Base-by-base conservation (phyloP, 2,888 invertebrate species). In the Proisotoma minuta region DNA sequence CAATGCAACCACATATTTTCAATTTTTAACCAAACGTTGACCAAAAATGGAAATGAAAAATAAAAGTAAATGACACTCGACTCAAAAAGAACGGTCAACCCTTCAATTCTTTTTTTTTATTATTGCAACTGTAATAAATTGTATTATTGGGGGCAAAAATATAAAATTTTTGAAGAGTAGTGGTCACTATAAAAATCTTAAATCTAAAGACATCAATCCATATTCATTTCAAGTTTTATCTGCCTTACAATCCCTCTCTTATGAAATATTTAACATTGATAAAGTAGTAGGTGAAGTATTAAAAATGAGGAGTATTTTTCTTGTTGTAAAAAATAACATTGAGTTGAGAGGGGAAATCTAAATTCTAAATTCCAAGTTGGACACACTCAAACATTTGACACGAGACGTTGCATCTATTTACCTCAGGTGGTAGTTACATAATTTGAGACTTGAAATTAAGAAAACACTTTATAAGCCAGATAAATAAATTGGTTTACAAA, bases 31-130 rank as follows among this genome's bases (percentile, higher is more conserved):
- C 24, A 10, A 51, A 51, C 12, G 54, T 40, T 54, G 54, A 52
- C 68, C 63, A 65, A 68, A 68, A 59, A 65, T 60, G 65, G 68
- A 63, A 62, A 57, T 62, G 59, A 29, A 52, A 53, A 59, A 59
- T 50, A 57, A 56, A 54, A 62, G 60, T 22, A 29, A 48, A 18
- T 53, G 57, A 59, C 58, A 63, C 49, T 34, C 8, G 18, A 34
- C 20, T n/a, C 48, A 57, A 50, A 53, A 57, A 59, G 49, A 39
- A 54, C 29, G 18, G 15, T 61, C 49, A 43, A 48, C 39, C 20
- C 47, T 23, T 27, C 20, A 50, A 12, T 48, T 27, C 48, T 39
- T 39, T 28, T 27, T 22, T 3, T 3, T 34, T 40, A 22, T n/a
- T n/a, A n/a, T n/a, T n/a, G n/a, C n/a, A n/a, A n/a, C n/a, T n/a